A percentile compares a stretch with the other conserved stretches of the same genome.
phyloP scores from a whole-genome alignment of 2,797 vertebrate genomes.

The Esox lucius region DNA sequence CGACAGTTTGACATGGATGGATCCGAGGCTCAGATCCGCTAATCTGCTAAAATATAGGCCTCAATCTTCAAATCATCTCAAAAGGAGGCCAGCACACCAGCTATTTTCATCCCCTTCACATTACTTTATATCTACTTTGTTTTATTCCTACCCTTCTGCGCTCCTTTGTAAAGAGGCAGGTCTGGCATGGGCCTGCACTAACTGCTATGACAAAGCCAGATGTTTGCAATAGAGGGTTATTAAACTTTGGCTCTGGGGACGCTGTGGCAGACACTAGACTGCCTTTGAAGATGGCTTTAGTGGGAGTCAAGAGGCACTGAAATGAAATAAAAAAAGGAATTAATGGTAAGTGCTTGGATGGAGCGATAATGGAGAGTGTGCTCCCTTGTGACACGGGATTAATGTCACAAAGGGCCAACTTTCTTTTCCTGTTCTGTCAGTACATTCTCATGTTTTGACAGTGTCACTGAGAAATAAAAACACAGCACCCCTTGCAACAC shows the following conservation, averaged over 20 bases:
- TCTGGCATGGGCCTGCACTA: constrained; percentile 45
- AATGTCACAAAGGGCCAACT: constrained; percentile 58
- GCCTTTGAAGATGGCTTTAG: constrained; percentile 71
- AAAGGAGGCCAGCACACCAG: constrained; percentile 32
- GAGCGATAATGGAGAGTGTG: constrained; percentile 58
- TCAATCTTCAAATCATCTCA: constrained; percentile 35
- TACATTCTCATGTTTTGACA: constrained; percentile 60
- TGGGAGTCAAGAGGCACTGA: constrained; percentile 68
- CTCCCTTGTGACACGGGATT: constrained; percentile 60
- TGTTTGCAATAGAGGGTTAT: constrained; percentile 75
- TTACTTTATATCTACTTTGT: constrained; percentile 56
- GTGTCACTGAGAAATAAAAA: constrained; percentile 49
- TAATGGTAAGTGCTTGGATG: constrained; percentile 67
- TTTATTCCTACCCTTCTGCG: constrained; percentile 51
- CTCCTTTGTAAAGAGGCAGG: constrained; percentile 48
- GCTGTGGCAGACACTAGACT: constrained; percentile 66
- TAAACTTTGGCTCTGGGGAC: constrained; percentile 64
- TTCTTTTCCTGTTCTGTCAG: constrained; percentile 38
- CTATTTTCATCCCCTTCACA: constrained; percentile 53
- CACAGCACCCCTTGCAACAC: constrained; percentile 29
- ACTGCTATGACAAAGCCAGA: constrained; percentile 58
- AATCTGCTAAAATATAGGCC: constrained; percentile 30
- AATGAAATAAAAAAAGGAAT: constrained; percentile 71
- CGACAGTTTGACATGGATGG: constrained; percentile 27
- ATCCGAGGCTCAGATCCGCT: constrained; percentile 37